Evolutionary conservation across 1,140 invertebrate species (phyloP).

Genomic region (Dendrolimus kikuchii): DNA sequence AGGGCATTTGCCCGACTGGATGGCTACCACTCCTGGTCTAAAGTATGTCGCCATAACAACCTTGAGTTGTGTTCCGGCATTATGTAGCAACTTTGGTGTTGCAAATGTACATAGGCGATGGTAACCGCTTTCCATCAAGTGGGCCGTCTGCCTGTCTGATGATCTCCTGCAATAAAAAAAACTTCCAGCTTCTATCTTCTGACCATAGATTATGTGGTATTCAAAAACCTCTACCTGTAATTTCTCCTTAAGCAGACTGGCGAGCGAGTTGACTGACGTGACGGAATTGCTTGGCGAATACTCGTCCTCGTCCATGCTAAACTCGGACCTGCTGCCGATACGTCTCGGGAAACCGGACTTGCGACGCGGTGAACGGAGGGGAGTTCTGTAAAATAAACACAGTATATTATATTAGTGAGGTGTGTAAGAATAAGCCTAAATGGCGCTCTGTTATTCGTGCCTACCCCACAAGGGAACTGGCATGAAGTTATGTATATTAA

Average conservation of each 20-base stretch:
- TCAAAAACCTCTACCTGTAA: constrained; percentile 74
- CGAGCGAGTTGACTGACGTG: constrained; percentile 86
- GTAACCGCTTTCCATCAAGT: no score
- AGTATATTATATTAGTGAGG: background rate
- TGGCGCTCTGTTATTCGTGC: background rate
- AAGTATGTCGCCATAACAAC: no score
- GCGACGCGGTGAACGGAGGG: constrained; percentile 58
- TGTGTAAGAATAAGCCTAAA: background rate
- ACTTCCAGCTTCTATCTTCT: no score
- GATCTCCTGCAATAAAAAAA: no score
- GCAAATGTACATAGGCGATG: no score
- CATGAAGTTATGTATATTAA: no score
- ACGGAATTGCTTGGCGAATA: constrained; percentile 81
- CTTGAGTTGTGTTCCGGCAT: no score
- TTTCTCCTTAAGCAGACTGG: constrained; percentile 86
- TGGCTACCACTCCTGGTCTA: no score
- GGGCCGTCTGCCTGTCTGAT: no score
- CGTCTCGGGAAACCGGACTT: constrained; percentile 59
- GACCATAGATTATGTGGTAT: background rate
- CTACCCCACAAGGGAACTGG: no score
- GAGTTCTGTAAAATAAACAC: constrained; percentile 34
- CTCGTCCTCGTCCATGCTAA: constrained; percentile 69
- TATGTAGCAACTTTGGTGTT: no score
- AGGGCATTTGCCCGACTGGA: no score
- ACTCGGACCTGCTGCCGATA: constrained; percentile 38